Conservation (phyloP, 2,113 vertebrate species). For the Hippocampus barbouri region DNA sequence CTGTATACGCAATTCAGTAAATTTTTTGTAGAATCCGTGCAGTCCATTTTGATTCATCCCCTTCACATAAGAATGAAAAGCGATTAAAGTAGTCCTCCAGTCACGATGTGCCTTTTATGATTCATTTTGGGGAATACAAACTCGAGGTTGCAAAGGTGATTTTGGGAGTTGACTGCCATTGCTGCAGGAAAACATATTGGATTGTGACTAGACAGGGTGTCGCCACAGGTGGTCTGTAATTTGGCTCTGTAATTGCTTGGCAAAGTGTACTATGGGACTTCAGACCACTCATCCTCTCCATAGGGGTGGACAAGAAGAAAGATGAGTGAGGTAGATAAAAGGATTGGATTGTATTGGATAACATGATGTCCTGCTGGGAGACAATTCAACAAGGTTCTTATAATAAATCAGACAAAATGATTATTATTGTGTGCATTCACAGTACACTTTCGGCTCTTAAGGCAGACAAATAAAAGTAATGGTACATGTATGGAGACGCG, state of each 20-base stretch:
- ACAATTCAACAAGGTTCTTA: constrained; percentile 66
- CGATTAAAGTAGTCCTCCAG: not conserved
- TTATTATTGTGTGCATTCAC: constrained; percentile 58
- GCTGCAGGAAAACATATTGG: constrained; percentile 8
- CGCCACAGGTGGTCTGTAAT: constrained; percentile 77
- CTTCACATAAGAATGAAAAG: not conserved
- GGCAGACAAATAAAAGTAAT: constrained; percentile 69
- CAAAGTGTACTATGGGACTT: constrained; percentile 70
- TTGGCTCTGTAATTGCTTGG: constrained; percentile 71
- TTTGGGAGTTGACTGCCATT: constrained; percentile 29
- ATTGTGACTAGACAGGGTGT: constrained; percentile 45
- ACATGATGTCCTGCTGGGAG: constrained; percentile 66
- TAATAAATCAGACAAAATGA: constrained; percentile 49
- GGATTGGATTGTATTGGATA: constrained; percentile 57
- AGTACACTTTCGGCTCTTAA: constrained; percentile 67
- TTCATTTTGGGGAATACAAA: constrained; percentile 47
- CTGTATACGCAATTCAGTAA: not conserved
- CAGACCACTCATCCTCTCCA: constrained; percentile 69
- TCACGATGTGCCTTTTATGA: constrained; percentile 22
- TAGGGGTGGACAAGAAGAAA: constrained; percentile 68
- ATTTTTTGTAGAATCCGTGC: not conserved
- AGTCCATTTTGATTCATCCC: not conserved
- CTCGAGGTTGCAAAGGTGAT: constrained; percentile 45
- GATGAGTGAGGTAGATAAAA: constrained; percentile 59
- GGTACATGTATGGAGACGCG: constrained; percentile 59